phyloP scores from a whole-genome alignment of 2,888 invertebrate species.

The Melieria crassipennis region DNA sequence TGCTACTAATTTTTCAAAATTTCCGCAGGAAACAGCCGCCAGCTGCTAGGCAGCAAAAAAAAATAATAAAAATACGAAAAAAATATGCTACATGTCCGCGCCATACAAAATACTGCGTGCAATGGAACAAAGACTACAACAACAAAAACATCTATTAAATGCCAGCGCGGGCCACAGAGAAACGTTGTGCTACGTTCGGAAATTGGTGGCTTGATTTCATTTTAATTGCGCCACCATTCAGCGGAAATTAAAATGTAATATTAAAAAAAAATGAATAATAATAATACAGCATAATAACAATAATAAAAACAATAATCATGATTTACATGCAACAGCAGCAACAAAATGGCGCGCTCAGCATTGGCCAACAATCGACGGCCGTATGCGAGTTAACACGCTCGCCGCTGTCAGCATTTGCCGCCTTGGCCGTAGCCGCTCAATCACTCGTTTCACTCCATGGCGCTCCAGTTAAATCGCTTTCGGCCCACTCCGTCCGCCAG shows the following conservation, averaged over 20 bases:
- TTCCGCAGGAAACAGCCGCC: slow-evolving; percentile 27
- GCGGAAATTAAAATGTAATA: slow-evolving; percentile 34
- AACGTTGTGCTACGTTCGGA: background rate
- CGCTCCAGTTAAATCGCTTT: background rate
- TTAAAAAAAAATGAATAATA: background rate
- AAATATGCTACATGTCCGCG: slow-evolving; percentile 8
- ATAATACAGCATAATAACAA: no score
- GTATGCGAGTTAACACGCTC: no score
- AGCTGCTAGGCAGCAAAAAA: slow-evolving; percentile 19
- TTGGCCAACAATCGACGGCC: no score
- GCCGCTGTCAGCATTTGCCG: no score
- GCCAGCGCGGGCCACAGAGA: no score
- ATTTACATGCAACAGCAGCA: background rate
- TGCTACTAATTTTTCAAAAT: slow-evolving; percentile 36
- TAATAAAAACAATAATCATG: background rate
- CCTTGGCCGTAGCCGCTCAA: no score
- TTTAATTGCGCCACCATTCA: slow-evolving; percentile 30
- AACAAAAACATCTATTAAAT: slow-evolving; percentile 13
- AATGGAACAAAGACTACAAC: slow-evolving; percentile 10
- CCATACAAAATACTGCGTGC: background rate
- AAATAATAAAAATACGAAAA: slow-evolving; percentile 9
- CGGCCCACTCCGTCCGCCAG: background rate
- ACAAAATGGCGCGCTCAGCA: no score
- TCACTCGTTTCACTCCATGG: no score
- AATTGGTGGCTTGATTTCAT: slow-evolving; percentile 32